phyloP scores from a whole-genome alignment of 2,888 invertebrate genomes.

The Melangyna quadrimaculata region DNA sequence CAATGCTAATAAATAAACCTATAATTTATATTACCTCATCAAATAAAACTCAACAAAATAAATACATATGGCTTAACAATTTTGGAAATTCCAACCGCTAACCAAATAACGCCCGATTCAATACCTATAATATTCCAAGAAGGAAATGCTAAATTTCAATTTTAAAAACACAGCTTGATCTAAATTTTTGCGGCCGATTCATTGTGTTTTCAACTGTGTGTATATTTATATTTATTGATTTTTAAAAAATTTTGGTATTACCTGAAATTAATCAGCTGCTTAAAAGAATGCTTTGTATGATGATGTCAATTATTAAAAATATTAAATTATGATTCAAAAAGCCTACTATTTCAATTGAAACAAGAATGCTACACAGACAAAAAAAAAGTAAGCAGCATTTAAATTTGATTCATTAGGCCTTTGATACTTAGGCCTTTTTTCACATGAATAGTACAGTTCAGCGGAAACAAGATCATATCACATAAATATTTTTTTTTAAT shows the following conservation, averaged over 20 bases:
- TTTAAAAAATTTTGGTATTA: neutral
- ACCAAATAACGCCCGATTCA: neutral
- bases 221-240: neutral
- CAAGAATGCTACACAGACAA: neutral
- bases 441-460: too few relatives aligned
- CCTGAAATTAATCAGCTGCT: conserved; percentile 11
- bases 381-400: neutral
- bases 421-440: too few relatives aligned
- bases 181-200: neutral
- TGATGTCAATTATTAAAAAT: neutral
- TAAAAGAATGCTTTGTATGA: neutral
- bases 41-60: neutral
- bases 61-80: neutral
- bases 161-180: neutral
- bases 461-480: too few relatives aligned
- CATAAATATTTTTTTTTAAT: too few relatives aligned
- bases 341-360: neutral
- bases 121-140: neutral
- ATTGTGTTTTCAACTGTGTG: neutral
- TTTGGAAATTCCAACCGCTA: neutral
- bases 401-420: too few relatives aligned
- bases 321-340: neutral
- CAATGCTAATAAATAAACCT: too few relatives aligned
- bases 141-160: neutral
- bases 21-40: neutral